phyloP scores from a whole-genome alignment of 2,888 invertebrate genomes.

The Sphaerophoria rueppellii region DNA sequence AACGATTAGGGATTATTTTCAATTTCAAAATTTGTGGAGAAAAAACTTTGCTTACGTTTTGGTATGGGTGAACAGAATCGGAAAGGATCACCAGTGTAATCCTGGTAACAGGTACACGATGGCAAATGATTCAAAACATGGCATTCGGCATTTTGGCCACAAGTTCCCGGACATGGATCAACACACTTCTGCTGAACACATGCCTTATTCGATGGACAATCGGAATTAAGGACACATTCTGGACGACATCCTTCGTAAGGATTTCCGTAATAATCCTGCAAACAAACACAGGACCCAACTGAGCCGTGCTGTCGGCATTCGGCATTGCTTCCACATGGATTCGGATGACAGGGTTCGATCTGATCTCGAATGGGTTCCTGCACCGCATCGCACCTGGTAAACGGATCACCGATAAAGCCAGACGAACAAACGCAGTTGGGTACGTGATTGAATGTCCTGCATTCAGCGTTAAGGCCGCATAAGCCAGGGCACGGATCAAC shows the following conservation, averaged over 20 bases:
- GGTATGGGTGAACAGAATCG: slow-evolving; percentile 84
- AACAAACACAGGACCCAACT: slow-evolving; percentile 88
- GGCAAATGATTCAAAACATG: slow-evolving; percentile 89
- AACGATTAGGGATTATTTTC: not conserved
- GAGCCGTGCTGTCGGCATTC: slow-evolving; percentile 85
- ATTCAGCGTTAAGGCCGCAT: slow-evolving; percentile 88
- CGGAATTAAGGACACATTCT: slow-evolving; percentile 90
- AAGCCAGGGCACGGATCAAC: slow-evolving; percentile 89
- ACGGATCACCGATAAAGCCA: slow-evolving; percentile 88
- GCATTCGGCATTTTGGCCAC: slow-evolving; percentile 89
- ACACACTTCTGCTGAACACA: slow-evolving; percentile 89
- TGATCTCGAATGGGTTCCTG: slow-evolving; percentile 77
- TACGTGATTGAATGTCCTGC: slow-evolving; percentile 89
- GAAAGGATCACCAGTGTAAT: slow-evolving; percentile 89
- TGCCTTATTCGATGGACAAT: slow-evolving; percentile 88
- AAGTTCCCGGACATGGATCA: slow-evolving; percentile 91
- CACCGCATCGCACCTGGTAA: slow-evolving; percentile 84
- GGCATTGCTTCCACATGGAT: slow-evolving; percentile 89
- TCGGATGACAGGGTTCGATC: slow-evolving; percentile 86
- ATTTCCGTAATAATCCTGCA: slow-evolving; percentile 86
- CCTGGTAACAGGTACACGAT: slow-evolving; percentile 87
- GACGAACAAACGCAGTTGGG: slow-evolving; percentile 88
- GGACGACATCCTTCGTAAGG: slow-evolving; percentile 89
- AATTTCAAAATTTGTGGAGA: not conserved
- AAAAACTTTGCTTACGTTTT: slow-evolving; percentile 83